Conservation (phyloP, 2,797 vertebrate genomes). For the Aldrovandia affinis region DNA sequence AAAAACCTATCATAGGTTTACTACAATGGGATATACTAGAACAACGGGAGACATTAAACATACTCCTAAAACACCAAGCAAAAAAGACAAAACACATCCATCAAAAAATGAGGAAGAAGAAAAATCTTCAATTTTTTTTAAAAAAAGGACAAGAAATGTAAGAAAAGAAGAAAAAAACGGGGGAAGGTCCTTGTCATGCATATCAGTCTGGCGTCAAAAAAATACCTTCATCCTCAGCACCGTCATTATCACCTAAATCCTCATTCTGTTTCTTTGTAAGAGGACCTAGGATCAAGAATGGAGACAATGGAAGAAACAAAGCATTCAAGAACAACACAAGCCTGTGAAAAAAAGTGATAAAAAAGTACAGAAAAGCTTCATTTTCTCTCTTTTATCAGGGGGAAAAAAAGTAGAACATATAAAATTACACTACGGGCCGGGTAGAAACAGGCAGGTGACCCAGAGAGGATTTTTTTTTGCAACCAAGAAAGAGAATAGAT, state of each 20-base stretch:
- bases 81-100: constrained; percentile 99
- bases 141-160: constrained; percentile 98
- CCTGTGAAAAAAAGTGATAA: constrained; percentile 50
- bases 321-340: constrained; percentile 90
- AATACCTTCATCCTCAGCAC: constrained; percentile 99
- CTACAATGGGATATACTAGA: constrained; percentile 68
- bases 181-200: constrained; percentile 92
- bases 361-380: constrained; percentile 23
- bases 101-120: constrained; percentile 89
- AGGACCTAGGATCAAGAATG: constrained; percentile 99
- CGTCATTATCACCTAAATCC: constrained; percentile 99
- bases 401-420: constrained; percentile 7
- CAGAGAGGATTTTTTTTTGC: not conserved
- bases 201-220: constrained; percentile 92
- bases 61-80: constrained; percentile 90
- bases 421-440: not conserved
- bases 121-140: constrained; percentile 87
- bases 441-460: not conserved
- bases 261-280: constrained; percentile 99
- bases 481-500: constrained; percentile 5
- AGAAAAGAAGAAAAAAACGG: constrained; percentile 90
- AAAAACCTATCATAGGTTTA: constrained; percentile 70
- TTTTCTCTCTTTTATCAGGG: constrained; percentile 4
- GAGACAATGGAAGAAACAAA: constrained; percentile 93
- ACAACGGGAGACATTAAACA: constrained; percentile 76